These are phyloP conservation scores for Forbesichthys agassizii DNA, from an alignment of 2,113 vertebrate genomes.

Conservation along the genomic window DNA sequence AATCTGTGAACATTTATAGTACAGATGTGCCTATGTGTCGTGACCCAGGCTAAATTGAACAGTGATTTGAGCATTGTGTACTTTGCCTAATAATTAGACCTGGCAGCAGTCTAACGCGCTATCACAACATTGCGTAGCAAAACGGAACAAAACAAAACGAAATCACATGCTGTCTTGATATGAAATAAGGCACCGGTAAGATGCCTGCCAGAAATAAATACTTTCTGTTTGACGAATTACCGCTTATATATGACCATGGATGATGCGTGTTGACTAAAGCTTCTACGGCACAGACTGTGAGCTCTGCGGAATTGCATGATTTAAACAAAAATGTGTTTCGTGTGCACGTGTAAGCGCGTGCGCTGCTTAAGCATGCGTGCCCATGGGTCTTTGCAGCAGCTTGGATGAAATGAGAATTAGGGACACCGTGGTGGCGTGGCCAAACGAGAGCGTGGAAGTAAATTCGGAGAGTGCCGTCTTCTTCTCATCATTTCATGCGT, in stretches of 20 bases:
- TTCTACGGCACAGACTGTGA: conserved; percentile 21
- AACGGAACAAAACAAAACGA: no score
- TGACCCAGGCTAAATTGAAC: no score
- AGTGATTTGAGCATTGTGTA: no score
- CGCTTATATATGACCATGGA: conserved; percentile 4
- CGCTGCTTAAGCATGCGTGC: conserved; percentile 39
- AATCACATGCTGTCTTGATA: no score
- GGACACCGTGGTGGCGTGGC: conserved; percentile 53
- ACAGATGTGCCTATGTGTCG: no score
- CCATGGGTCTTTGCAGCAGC: conserved; percentile 43
- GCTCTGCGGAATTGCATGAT: conserved; percentile 31
- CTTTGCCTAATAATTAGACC: no score
- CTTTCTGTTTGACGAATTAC: conserved; percentile 10
- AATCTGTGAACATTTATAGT: no score
- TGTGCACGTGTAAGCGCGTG: conserved; percentile 16
- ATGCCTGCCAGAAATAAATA: no score
- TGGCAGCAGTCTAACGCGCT: background rate
- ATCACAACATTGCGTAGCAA: background rate
- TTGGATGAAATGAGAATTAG: conserved; percentile 61
- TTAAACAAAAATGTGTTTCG: conserved; percentile 7
- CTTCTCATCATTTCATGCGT: conserved; percentile 73
- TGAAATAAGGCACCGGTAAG: no score
- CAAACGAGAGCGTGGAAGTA: background rate
- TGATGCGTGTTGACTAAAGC: background rate
- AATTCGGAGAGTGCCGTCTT: conserved; percentile 50